phyloP scores from a whole-genome alignment of 2,888 invertebrate species.

The Cheilosia scutellata region DNA sequence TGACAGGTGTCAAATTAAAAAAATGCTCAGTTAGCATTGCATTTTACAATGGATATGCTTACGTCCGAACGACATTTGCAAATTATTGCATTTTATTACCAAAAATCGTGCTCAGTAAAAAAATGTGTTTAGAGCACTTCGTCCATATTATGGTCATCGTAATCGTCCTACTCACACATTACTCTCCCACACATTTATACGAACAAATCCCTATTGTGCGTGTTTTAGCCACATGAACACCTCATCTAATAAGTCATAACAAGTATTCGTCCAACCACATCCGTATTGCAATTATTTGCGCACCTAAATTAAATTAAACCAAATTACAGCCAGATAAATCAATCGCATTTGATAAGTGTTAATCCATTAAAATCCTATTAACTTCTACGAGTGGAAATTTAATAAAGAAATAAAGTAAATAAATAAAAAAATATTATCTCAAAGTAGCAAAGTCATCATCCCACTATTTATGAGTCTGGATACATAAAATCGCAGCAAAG shows the following conservation, averaged over 20 bases:
- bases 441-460: conserved; percentile 34
- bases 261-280: conserved; percentile 19
- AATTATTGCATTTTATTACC: too few species aligned
- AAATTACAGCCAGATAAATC: conserved; percentile 36
- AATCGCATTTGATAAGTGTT: conserved; percentile 33
- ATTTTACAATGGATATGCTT: too few species aligned
- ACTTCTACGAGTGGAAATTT: conserved; percentile 16
- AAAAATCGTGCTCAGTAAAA: too few species aligned
- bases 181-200: background rate
- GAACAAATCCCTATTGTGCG: conserved; percentile 1
- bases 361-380: conserved; percentile 68
- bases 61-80: too few species aligned
- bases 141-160: too few species aligned
- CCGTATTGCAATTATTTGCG: conserved; percentile 56
- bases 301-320: conserved; percentile 37
- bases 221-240: background rate
- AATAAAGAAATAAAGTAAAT: background rate
- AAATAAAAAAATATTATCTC: background rate
- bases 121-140: too few species aligned
- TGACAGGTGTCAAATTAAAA: too few species aligned
- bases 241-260: conserved; percentile 30
- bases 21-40: too few species aligned
- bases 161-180: too few species aligned
- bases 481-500: conserved; percentile 34
- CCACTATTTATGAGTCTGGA: conserved; percentile 4